A percentile compares a stretch with the other conserved stretches of the same genome.
phyloP scores from a whole-genome alignment of 2,797 vertebrate species.

The Neomorphus geoffroyi region DNA sequence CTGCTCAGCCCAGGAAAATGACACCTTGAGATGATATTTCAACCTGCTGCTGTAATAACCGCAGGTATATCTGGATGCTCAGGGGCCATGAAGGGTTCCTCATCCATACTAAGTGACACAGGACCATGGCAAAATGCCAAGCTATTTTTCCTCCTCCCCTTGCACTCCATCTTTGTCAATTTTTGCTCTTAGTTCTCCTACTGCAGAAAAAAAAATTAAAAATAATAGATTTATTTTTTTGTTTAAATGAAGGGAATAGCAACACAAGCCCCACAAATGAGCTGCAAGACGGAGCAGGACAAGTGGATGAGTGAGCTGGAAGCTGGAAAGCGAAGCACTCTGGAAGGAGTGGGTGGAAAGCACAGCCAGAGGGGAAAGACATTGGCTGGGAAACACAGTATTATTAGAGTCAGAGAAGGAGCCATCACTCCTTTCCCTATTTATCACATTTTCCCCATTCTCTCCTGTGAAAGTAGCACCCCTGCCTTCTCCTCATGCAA shows the following conservation, averaged over 20 bases:
- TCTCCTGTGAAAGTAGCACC: not conserved
- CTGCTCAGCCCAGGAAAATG: not conserved
- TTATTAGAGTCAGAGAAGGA: not conserved
- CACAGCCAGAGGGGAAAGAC: not conserved
- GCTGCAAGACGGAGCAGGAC: not conserved
- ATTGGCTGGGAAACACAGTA: not conserved
- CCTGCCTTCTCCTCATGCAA: not conserved
- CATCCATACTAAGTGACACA: slow-evolving; percentile 3
- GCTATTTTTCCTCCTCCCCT: slow-evolving; percentile 25
- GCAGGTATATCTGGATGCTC: slow-evolving; percentile 13
- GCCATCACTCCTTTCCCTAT: not conserved
- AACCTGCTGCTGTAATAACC: slow-evolving; percentile 14
- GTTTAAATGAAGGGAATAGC: slow-evolving; percentile 34
- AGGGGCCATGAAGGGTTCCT: not conserved
- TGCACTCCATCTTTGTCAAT: slow-evolving; percentile 18
- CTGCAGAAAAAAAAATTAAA: not conserved
- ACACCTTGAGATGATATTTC: not conserved
- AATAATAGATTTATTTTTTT: not conserved
- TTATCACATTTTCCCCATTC: not conserved
- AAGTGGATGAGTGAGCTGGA: not conserved
- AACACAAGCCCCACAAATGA: not conserved
- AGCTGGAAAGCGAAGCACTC: not conserved
- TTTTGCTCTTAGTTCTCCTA: slow-evolving; percentile 46
- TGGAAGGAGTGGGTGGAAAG: not conserved
- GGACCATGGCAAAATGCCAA: slow-evolving; percentile 12